A percentile compares a stretch with the other conserved stretches of the same genome.
Evolutionary conservation across 1,140 invertebrate genomes (phyloP).

Genomic region (Acarapis woodi): DNA sequence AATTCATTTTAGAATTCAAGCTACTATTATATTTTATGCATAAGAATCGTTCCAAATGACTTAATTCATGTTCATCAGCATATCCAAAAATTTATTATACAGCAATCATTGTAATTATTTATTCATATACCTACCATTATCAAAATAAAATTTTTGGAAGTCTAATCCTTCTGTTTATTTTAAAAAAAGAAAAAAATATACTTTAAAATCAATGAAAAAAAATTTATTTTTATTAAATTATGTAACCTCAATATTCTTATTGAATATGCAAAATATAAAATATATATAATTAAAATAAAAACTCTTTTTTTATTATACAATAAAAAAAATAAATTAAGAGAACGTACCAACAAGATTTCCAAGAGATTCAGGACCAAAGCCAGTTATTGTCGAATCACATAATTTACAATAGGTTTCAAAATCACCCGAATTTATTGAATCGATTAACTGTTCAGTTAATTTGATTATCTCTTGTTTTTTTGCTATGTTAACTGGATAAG

Average conservation of each 20-base stretch:
- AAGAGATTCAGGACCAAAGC: constrained; percentile 90
- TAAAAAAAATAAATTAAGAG: too few species aligned
- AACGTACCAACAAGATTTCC: constrained; percentile 81
- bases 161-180: constrained; percentile 99
- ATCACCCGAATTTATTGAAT: constrained; percentile 86
- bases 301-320: too few species aligned
- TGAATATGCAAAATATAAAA: too few species aligned
- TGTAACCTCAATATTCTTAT: too few species aligned
- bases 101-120: not conserved
- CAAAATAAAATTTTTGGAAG: constrained; percentile 99
- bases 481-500: constrained; percentile 21
- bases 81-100: not conserved
- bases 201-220: too few species aligned
- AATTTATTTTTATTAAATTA: too few species aligned
- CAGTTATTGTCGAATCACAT: constrained; percentile 89
- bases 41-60: constrained; percentile 7
- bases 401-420: constrained; percentile 91
- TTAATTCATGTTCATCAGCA: not conserved
- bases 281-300: too few species aligned
- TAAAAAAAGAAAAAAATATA: too few species aligned
- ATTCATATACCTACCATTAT: constrained; percentile 31
- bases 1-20: not conserved
- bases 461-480: constrained; percentile 96
- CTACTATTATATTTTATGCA: constrained; percentile 6
- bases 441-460: constrained; percentile 85